Conservation (phyloP, 2,797 vertebrate species). For the Paguma larvata region DNA sequence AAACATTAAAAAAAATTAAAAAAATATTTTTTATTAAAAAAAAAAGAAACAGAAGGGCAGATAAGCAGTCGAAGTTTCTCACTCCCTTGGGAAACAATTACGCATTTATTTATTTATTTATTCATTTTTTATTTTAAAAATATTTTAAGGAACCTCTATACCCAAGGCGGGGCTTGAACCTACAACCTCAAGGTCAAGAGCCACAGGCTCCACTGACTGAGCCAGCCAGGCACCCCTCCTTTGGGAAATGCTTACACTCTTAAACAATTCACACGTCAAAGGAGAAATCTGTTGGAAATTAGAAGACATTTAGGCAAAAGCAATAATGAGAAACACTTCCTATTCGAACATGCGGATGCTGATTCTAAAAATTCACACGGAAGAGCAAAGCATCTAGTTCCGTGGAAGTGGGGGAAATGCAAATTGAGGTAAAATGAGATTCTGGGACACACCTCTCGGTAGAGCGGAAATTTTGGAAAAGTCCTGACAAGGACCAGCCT, state of each 20-base stretch:
- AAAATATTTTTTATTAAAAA: too few relatives aligned
- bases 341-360: neutral
- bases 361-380: neutral
- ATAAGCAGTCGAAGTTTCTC: neutral
- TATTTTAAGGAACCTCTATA: neutral
- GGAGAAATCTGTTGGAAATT: neutral
- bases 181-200: neutral
- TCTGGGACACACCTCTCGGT: neutral
- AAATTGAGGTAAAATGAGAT: neutral
- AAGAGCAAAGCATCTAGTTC: neutral
- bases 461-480: neutral
- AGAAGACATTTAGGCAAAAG: slow-evolving; percentile 30
- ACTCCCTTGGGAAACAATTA: neutral
- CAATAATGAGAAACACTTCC: neutral
- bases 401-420: neutral
- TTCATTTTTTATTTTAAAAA: neutral
- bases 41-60: neutral
- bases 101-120: neutral
- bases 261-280: neutral
- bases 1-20: too few relatives aligned
- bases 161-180: neutral
- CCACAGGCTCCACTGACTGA: neutral
- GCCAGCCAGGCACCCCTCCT: neutral
- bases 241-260: neutral
- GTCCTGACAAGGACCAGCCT: neutral